These are phyloP conservation scores for Ancistrus triradiatus DNA, from an alignment of 2,113 vertebrate genomes.

Conservation along the genomic window DNA sequence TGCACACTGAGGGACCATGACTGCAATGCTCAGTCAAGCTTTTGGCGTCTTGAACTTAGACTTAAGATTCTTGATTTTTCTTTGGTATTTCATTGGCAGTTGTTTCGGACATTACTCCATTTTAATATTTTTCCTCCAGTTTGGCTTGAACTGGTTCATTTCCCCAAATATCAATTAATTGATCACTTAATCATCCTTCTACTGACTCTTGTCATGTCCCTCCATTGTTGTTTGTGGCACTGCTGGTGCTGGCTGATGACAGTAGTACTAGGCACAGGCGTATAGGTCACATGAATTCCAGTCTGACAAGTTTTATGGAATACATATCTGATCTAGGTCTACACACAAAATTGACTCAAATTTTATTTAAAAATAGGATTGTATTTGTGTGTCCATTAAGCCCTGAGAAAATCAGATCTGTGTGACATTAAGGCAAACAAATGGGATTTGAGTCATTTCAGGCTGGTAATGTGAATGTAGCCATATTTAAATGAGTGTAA, in stretches of 20 bases:
- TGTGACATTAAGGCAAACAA: background rate
- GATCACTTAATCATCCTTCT: background rate
- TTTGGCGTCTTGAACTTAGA: background rate
- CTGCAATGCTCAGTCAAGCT: background rate
- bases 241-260: background rate
- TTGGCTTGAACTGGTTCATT: background rate
- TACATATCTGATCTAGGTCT: background rate
- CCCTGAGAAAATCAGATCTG: background rate
- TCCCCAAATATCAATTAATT: background rate
- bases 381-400: background rate
- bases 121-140: background rate
- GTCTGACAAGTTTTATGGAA: background rate
- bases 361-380: background rate
- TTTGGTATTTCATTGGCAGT: background rate
- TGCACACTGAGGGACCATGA: background rate
- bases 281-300: background rate
- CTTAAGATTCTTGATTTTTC: background rate
- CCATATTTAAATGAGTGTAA: background rate
- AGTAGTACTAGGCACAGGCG: background rate
- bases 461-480: background rate
- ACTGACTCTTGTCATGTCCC: background rate
- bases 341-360: background rate
- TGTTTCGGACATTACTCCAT: background rate
- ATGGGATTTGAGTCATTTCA: background rate
- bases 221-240: background rate